Evolutionary conservation across 1,140 invertebrate genomes (phyloP), one percentile per base, ranked within the genome.

Genomic region (Physella acuta): DNA sequence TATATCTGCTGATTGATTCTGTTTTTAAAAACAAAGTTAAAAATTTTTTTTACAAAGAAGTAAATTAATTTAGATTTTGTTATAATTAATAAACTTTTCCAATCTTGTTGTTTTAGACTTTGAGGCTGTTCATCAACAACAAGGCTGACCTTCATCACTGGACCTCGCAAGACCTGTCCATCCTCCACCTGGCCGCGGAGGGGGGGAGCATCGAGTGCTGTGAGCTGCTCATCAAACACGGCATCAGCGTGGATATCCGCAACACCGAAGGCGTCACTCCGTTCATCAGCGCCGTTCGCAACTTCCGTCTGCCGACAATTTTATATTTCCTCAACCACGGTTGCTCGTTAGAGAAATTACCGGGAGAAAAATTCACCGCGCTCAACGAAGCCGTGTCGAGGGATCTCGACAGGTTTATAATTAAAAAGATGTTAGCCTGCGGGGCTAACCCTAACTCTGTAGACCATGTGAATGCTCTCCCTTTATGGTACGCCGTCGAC

Each of bases 171-270:
- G 75, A 75, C n/a, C 76, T 82, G 63, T 78, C 76, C 8, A 75
- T 83, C 11, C 70, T 85, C 2, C 83, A 85, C 68, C 78, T 77
- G 69, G 82, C 81, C 49, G 83, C 83, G 11, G 76, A 75, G 3
- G 76, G 77, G 55, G 81, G 82, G 2, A 81, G 78, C 66, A 72
- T 79, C 4, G 73, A 76, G 31, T 83, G 81, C 59, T 82, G 82
- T 56, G 59, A 73, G 31, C 76, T 78, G 39, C 71, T 84, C 0
- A 69, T 82, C 0, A 49, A 76, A 1, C 70, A 71, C 31, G 81
- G 80, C 0, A 77, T 82, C 53, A 79, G 80, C 60, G 76, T 81
- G 3, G 77, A 83, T 66, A 76, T 78, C 52, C 72, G 75, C 24
- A 81, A 82, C 68, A 73, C 73, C 66, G 76, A 79, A 53, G 79